phyloP scores from a whole-genome alignment of 2,888 invertebrate genomes.

The Apotomis capreana region DNA sequence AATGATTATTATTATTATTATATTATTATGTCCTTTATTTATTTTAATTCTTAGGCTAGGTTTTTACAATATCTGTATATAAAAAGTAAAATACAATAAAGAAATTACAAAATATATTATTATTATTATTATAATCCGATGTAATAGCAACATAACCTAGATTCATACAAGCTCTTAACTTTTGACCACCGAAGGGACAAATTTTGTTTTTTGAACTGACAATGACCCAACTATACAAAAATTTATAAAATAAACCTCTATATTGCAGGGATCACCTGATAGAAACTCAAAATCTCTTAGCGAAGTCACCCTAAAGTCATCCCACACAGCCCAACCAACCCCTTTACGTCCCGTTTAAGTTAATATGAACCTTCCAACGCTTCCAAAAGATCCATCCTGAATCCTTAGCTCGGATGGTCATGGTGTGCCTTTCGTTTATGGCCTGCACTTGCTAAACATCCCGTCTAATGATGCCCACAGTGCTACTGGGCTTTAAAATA shows the following conservation, averaged over 20 bases:
- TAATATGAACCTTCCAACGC: background rate
- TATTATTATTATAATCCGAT: no score
- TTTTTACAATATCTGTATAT: no score
- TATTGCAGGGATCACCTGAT: slow-evolving; percentile 21
- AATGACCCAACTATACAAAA: no score
- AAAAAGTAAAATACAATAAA: no score
- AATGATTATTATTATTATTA: no score
- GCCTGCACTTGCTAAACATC: slow-evolving; percentile 31
- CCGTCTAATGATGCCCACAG: slow-evolving; percentile 30
- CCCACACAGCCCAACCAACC: background rate
- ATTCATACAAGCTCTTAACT: no score
- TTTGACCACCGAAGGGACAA: no score
- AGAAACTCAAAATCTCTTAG: slow-evolving; percentile 23
- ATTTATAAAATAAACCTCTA: background rate
- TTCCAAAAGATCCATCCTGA: background rate
- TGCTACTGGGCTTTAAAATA: background rate
- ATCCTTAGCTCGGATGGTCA: slow-evolving; percentile 8
- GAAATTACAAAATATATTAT: no score
- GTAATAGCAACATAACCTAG: no score
- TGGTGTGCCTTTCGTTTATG: slow-evolving; percentile 21
- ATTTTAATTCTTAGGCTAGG: no score
- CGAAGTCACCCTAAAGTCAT: slow-evolving; percentile 16
- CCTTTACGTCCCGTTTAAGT: background rate
- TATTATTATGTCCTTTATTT: no score
- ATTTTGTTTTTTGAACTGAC: no score